phyloP scores from a whole-genome alignment of 2,888 invertebrate species.

The Cryptocephalus primarius region DNA sequence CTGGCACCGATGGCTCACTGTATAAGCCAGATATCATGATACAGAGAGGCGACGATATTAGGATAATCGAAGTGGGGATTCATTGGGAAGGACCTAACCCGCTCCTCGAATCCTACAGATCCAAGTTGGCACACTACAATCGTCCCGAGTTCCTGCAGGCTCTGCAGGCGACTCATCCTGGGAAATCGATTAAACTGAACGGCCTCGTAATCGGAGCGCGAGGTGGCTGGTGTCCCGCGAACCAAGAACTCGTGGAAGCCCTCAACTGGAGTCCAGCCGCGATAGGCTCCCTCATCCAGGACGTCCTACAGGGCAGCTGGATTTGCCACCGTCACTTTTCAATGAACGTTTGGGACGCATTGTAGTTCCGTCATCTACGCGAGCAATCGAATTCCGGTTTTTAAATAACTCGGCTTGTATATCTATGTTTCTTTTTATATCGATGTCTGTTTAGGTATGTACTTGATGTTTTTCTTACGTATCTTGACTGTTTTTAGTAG shows the following conservation, averaged over 20 bases:
- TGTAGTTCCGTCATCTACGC: too few species aligned
- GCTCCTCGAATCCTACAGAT: background rate
- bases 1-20: slow-evolving; percentile 11
- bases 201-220: slow-evolving; percentile 12
- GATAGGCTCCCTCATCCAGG: too few species aligned
- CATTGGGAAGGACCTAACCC: slow-evolving; percentile 3
- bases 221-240: slow-evolving; percentile 16
- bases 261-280: background rate
- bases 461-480: too few species aligned
- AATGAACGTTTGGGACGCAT: too few species aligned
- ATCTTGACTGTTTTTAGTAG: too few species aligned
- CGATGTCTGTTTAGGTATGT: too few species aligned
- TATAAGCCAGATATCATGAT: slow-evolving; percentile 14
- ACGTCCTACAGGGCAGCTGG: too few species aligned
- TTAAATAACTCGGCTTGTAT: too few species aligned
- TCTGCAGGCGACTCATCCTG: background rate
- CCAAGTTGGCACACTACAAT: slow-evolving; percentile 8
- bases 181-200: background rate
- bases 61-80: slow-evolving; percentile 5
- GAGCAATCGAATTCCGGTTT: too few species aligned
- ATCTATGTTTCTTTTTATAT: too few species aligned
- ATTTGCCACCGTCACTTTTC: too few species aligned
- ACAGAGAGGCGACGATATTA: background rate
- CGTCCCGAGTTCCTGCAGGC: slow-evolving; percentile 12
- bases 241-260: background rate